Evolutionary conservation across 1,140 invertebrate genomes (phyloP).

Genomic region (Drosophila lacertosa): DNA sequence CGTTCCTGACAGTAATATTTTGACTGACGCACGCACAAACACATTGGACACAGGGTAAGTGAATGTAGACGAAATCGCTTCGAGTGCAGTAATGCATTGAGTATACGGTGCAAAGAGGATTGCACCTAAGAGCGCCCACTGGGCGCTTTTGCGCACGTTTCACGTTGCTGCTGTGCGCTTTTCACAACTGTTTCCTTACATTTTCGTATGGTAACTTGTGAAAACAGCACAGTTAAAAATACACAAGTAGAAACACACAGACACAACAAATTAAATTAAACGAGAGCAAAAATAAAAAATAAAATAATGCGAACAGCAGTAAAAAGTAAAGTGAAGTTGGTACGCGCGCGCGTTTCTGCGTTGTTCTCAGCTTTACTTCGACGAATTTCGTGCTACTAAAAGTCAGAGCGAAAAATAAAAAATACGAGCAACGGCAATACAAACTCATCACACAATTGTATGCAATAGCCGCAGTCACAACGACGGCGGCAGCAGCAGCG

Average conservation of each 20-base stretch:
- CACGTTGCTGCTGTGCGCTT: conserved; percentile 12
- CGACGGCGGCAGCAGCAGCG: not conserved
- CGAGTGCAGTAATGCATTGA: conserved; percentile 23
- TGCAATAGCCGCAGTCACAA: conserved; percentile 17
- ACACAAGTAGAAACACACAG: conserved; percentile 14
- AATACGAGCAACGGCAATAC: conserved; percentile 42
- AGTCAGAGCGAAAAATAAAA: conserved; percentile 62
- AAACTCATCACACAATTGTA: conserved; percentile 35
- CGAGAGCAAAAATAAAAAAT: conserved; percentile 5
- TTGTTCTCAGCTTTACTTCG: conserved; percentile 62
- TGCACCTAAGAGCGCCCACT: not conserved
- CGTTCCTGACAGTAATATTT: conserved; percentile 5
- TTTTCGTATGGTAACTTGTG: conserved; percentile 17
- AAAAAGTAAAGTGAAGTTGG: conserved; percentile 43
- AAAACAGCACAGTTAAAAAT: conserved; percentile 1
- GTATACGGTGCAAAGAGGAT: not conserved
- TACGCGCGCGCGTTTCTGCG: conserved; percentile 53
- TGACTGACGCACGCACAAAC: conserved; percentile 13
- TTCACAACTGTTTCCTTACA: conserved; percentile 11
- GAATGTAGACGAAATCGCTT: conserved; percentile 11
- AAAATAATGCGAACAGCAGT: conserved; percentile 17
- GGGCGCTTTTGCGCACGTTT: conserved; percentile 25
- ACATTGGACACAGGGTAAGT: conserved; percentile 5
- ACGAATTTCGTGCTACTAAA: conserved; percentile 74
- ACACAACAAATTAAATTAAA: conserved; percentile 22